A percentile compares a stretch with the other conserved stretches of the same genome.
These are phyloP conservation scores for Drymodes brunneopygia DNA, from an alignment of 2,113 vertebrate genomes.

Conservation along the genomic window DNA sequence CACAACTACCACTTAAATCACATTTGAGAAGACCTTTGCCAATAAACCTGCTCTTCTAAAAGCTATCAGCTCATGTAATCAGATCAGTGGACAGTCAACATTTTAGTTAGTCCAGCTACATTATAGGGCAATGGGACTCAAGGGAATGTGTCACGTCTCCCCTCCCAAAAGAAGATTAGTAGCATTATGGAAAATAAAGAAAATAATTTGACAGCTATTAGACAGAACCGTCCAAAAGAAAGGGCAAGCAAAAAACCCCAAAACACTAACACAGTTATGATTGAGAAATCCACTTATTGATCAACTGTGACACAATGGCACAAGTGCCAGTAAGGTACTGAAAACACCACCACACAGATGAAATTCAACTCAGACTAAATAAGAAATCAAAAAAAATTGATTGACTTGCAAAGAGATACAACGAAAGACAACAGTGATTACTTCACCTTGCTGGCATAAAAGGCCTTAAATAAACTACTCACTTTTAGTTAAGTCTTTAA, in stretches of 20 bases:
- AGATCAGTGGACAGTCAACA: neutral
- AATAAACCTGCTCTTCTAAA: neutral
- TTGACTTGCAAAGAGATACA: neutral
- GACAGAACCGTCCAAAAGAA: neutral
- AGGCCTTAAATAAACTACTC: neutral
- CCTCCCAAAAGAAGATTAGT: neutral
- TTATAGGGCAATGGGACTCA: fast-evolving
- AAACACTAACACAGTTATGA: neutral
- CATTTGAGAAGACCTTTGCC: neutral
- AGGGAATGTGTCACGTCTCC: fast-evolving
- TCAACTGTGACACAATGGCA: neutral
- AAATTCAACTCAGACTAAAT: neutral
- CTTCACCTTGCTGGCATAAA: neutral
- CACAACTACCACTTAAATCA: neutral
- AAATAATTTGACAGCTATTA: neutral
- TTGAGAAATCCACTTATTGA: neutral
- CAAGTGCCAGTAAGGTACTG: neutral
- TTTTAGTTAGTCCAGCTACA: neutral
- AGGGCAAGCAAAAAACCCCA: neutral
- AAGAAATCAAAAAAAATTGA: neutral
- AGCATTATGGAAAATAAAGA: neutral
- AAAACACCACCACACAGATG: neutral
- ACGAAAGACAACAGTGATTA: neutral
- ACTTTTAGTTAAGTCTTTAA: neutral
- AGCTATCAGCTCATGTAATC: neutral